These are phyloP conservation scores for Melinaea marsaeus DNA, from an alignment of 2,888 invertebrate species.

Conservation along the genomic window DNA sequence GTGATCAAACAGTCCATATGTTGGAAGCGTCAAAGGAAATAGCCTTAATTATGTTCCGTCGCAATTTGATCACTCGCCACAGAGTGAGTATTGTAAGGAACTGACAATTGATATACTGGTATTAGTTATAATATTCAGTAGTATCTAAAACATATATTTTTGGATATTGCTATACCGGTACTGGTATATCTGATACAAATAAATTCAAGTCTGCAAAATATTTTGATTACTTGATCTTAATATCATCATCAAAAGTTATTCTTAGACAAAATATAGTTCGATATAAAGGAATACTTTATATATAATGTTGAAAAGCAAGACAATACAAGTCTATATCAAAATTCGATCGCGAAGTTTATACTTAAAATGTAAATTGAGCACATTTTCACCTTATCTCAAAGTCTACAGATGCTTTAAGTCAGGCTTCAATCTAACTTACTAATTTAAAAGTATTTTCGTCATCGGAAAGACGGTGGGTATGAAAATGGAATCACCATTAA, in stretches of 20 bases:
- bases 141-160: too few species aligned
- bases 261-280: too few species aligned
- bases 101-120: not conserved
- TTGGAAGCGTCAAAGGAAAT: not conserved
- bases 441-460: constrained; percentile 41
- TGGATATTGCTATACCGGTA: too few species aligned
- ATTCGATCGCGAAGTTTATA: not conserved
- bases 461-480: constrained; percentile 37
- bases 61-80: not conserved
- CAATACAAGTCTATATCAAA: not conserved
- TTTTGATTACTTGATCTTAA: too few species aligned
- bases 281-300: not conserved
- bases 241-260: too few species aligned
- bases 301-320: not conserved
- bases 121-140: not conserved
- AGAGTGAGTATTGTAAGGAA: not conserved
- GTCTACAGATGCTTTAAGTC: constrained; percentile 19
- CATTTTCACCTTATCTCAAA: constrained; percentile 21
- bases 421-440: constrained; percentile 34
- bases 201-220: too few species aligned
- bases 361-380: constrained; percentile 14
- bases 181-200: too few species aligned
- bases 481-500: constrained; percentile 59
- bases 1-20: not conserved
- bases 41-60: not conserved